phyloP scores from a whole-genome alignment of 2,888 invertebrate species.

The Drosophila pegasa region DNA sequence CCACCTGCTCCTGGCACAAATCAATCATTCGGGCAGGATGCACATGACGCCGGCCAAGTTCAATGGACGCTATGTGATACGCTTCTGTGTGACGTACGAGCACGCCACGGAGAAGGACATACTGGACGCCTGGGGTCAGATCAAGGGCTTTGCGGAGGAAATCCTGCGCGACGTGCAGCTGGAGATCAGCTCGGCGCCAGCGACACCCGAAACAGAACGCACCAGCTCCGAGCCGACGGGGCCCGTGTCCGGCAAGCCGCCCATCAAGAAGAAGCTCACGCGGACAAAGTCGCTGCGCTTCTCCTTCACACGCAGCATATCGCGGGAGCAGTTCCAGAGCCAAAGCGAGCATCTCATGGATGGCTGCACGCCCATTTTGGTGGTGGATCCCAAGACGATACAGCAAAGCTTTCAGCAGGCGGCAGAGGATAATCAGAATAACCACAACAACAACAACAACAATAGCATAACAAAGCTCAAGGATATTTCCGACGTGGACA shows the following conservation, averaged over 20 bases:
- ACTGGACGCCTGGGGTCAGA: constrained; percentile 88
- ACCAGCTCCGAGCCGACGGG: constrained; percentile 70
- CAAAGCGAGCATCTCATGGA: constrained; percentile 84
- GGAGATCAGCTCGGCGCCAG: constrained; percentile 71
- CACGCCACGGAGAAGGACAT: constrained; percentile 91
- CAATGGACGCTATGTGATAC: constrained; percentile 90
- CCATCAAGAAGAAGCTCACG: constrained; percentile 84
- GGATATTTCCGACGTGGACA: constrained; percentile 83
- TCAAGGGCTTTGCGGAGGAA: constrained; percentile 87
- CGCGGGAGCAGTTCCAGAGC: constrained; percentile 84
- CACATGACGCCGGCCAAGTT: constrained; percentile 95
- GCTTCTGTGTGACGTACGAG: constrained; percentile 93
- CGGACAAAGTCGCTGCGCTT: constrained; percentile 84
- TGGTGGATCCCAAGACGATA: constrained; percentile 83
- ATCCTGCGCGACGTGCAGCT: constrained; percentile 85
- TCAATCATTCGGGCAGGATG: constrained; percentile 93
- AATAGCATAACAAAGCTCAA: constrained; percentile 75
- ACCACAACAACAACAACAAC: constrained; percentile 57
- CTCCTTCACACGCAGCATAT: constrained; percentile 85
- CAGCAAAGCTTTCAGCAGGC: constrained; percentile 82
- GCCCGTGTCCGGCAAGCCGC: constrained; percentile 74
- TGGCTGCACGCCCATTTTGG: constrained; percentile 85
- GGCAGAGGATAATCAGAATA: constrained; percentile 65
- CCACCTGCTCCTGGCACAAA: constrained; percentile 90
- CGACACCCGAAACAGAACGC: constrained; percentile 80